phyloP scores from a whole-genome alignment of 2,113 vertebrate species.

The Sterna hirundo region DNA sequence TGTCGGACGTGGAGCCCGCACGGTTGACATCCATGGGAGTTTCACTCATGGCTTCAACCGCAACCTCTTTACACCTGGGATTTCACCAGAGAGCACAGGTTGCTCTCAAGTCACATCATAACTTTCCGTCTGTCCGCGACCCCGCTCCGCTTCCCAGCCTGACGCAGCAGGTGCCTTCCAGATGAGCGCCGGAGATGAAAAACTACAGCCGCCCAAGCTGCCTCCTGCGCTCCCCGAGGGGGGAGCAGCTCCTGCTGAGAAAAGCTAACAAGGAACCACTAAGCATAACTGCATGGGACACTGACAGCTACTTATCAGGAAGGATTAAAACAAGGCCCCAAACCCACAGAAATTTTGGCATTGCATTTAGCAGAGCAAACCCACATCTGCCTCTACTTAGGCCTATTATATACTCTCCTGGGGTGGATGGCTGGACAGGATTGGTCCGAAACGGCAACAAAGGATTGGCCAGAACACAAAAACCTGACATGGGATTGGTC shows the following conservation, averaged over 20 bases:
- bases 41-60: neutral
- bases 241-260: neutral
- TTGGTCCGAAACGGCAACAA: neutral
- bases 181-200: neutral
- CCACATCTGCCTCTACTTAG: neutral
- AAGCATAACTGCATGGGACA: neutral
- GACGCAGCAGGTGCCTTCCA: neutral
- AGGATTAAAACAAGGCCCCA: neutral
- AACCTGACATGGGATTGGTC: neutral
- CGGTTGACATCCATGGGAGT: accelerated
- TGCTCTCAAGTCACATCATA: neutral
- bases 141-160: accelerated
- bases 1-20: neutral
- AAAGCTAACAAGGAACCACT: slow-evolving; percentile 10
- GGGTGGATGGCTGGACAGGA: neutral
- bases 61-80: neutral
- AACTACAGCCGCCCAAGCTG: neutral
- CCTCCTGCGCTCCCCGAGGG: neutral
- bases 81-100: neutral
- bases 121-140: neutral
- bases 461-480: neutral
- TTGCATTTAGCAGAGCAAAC: neutral
- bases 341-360: neutral
- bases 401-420: neutral
- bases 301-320: neutral